Evolutionary conservation across 2,797 vertebrate species (phyloP).

Genomic region (Simalia tracyae): DNA sequence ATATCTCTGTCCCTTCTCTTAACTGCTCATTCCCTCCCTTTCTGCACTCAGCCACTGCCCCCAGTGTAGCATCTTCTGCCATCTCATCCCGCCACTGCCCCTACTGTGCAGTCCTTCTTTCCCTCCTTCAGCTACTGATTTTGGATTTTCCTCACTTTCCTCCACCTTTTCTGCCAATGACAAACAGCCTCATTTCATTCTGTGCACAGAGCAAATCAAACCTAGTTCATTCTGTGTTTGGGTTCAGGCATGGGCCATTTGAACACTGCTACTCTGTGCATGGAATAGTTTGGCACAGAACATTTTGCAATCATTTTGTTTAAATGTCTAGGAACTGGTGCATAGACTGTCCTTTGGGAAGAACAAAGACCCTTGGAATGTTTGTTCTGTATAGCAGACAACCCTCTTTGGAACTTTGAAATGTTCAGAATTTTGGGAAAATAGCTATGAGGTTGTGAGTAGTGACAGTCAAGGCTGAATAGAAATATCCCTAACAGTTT

Average conservation of each 20-base stretch:
- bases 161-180: neutral
- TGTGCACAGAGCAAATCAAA: neutral
- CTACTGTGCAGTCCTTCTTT: neutral
- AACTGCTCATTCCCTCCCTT: neutral
- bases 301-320: constrained; percentile 1
- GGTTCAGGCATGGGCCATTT: neutral
- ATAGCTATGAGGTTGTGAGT: neutral
- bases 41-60: neutral
- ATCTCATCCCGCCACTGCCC: neutral
- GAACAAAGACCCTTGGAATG: constrained; percentile 26
- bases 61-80: neutral
- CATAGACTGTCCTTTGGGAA: constrained; percentile 17
- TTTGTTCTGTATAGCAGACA: constrained; percentile 30
- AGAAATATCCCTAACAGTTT: constrained; percentile 7
- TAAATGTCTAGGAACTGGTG: neutral
- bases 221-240: neutral
- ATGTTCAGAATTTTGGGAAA: constrained; percentile 25
- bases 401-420: constrained; percentile 25
- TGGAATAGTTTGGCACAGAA: neutral
- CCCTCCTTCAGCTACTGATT: neutral
- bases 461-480: constrained; percentile 21
- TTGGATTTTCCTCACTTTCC: neutral
- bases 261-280: neutral
- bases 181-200: neutral
- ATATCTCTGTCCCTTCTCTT: neutral